phyloP scores from a whole-genome alignment of 92 coral and sea anemone genomes.

The Epizoanthus stellaris region DNA sequence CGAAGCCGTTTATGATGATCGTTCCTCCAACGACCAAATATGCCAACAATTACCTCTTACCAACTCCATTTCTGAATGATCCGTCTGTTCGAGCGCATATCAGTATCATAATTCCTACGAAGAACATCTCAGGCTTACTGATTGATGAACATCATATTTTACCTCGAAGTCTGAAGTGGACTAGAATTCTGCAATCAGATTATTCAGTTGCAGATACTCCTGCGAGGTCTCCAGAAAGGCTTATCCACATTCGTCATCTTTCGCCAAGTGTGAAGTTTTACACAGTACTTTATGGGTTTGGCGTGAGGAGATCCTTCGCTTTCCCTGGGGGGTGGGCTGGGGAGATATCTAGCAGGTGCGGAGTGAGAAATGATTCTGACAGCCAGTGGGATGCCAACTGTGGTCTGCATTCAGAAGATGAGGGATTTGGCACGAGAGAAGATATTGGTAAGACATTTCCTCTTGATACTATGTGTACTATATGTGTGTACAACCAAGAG shows the following conservation, averaged over 20 bases:
- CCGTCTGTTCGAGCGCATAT: slow-evolving; percentile 25
- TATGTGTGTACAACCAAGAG: too few species aligned
- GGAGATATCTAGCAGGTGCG: slow-evolving; percentile 15
- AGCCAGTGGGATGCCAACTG: neutral
- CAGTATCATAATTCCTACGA: slow-evolving; percentile 44
- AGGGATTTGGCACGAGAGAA: neutral
- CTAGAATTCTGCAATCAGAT: slow-evolving; percentile 12
- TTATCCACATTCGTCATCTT: slow-evolving; percentile 23
- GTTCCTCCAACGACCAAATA: slow-evolving; percentile 72
- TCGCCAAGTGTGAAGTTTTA: neutral
- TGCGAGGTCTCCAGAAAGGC: slow-evolving; percentile 26
- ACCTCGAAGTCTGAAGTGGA: slow-evolving; percentile 2
- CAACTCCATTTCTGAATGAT: slow-evolving; percentile 50
- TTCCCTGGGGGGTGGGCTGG: slow-evolving; percentile 19
- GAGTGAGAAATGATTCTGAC: neutral
- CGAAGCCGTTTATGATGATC: slow-evolving; percentile 75
- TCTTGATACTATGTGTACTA: too few species aligned
- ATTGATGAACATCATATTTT: slow-evolving; percentile 35
- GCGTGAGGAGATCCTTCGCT: slow-evolving; percentile 10
- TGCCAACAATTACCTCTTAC: slow-evolving; percentile 68
- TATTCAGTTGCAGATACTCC: neutral
- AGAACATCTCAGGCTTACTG: slow-evolving; percentile 31
- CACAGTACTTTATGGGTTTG: slow-evolving; percentile 24
- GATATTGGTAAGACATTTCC: too few species aligned
- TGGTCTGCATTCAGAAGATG: neutral